Evolutionary conservation across 2,797 vertebrate genomes (phyloP).

Genomic region (Ceyx erithaca): DNA sequence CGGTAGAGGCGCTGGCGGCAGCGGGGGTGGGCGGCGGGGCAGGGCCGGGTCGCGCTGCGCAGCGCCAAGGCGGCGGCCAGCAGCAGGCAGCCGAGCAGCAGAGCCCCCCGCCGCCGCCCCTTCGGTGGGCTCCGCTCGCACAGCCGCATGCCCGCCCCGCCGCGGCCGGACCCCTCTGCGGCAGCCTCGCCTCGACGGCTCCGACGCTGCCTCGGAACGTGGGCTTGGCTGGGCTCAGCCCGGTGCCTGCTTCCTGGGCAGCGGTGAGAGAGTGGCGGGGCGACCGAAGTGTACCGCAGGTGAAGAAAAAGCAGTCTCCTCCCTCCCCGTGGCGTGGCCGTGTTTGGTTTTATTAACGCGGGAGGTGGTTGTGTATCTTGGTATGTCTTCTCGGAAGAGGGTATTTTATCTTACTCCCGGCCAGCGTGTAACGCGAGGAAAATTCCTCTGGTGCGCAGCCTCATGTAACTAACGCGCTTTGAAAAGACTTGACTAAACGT

Average conservation of each 20-base stretch:
- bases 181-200: neutral
- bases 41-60: neutral
- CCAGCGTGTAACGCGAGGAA: neutral
- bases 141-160: neutral
- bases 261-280: neutral
- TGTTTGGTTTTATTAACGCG: neutral
- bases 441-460: neutral
- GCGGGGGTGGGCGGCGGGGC: neutral
- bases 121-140: accelerated
- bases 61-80: neutral
- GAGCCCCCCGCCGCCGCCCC: neutral
- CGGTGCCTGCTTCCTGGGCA: neutral
- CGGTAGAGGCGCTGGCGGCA: neutral
- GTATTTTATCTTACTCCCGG: neutral
- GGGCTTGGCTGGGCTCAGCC: too few relatives aligned
- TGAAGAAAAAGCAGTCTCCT: slow-evolving; percentile 10
- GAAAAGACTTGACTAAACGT: neutral
- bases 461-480: neutral
- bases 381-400: neutral
- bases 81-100: neutral
- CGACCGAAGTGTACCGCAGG: neutral
- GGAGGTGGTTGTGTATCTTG: neutral
- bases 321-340: neutral
- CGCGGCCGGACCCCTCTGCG: neutral
- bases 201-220: too few relatives aligned